Conservation (phyloP, 2,888 invertebrate genomes). For the Nysson spinosus region DNA sequence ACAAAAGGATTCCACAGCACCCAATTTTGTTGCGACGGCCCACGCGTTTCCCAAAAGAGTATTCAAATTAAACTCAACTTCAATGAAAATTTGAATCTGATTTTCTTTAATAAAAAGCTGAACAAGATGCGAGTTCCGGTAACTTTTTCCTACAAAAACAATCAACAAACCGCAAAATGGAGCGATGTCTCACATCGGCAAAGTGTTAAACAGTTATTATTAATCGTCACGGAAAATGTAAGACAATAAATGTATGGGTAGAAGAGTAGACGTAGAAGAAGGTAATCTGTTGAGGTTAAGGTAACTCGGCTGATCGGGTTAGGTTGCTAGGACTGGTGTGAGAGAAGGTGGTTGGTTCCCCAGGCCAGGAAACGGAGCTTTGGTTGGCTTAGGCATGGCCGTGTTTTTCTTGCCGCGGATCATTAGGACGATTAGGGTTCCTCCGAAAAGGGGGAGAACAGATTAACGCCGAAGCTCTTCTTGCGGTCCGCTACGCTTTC, state of each 20-base stretch:
- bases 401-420: slow-evolving; percentile 77
- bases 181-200: no score
- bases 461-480: slow-evolving; percentile 66
- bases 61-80: no score
- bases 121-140: no score
- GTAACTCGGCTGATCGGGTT: slow-evolving; percentile 64
- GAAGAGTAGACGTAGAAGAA: slow-evolving; percentile 38
- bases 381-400: slow-evolving; percentile 73
- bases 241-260: slow-evolving; percentile 17
- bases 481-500: slow-evolving; percentile 50
- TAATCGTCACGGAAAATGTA: slow-evolving; percentile 11
- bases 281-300: slow-evolving; percentile 65
- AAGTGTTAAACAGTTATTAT: not conserved
- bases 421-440: slow-evolving; percentile 76
- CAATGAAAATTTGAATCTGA: no score
- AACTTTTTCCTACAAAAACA: no score
- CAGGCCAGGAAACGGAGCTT: slow-evolving; percentile 66
- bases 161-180: no score
- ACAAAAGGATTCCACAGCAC: no score
- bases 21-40: no score
- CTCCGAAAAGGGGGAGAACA: slow-evolving; percentile 72
- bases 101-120: no score
- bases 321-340: slow-evolving; percentile 61
- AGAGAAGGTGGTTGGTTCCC: slow-evolving; percentile 66
- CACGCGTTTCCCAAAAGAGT: no score